Evolutionary conservation across 2,113 vertebrate genomes (phyloP).

Genomic region (Lagopus leucura): DNA sequence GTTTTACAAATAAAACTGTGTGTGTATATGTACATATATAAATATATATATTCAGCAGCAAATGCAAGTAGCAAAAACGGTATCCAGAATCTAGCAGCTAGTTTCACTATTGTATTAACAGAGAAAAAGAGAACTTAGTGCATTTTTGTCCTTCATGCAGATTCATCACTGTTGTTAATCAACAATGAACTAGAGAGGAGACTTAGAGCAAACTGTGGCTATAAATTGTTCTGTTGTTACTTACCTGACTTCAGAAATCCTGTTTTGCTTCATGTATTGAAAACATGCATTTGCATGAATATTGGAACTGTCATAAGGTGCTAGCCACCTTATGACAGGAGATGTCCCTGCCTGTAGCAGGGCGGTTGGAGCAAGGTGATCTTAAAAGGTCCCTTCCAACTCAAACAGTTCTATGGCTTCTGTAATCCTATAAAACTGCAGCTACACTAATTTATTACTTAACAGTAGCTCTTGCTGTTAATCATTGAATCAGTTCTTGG

Average conservation of each 20-base stretch:
- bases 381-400: no score
- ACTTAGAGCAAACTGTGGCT: not conserved
- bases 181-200: not conserved
- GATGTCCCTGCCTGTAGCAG: no score
- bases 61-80: not conserved
- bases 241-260: not conserved
- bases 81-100: not conserved
- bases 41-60: not conserved
- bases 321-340: no score
- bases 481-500: not conserved
- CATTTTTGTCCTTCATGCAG: not conserved
- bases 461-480: constrained; percentile 25
- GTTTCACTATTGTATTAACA: not conserved
- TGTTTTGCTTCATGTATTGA: not conserved
- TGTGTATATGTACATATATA: no score
- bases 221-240: not conserved
- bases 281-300: not conserved
- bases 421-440: not conserved
- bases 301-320: not conserved
- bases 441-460: constrained; percentile 24
- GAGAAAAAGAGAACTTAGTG: not conserved
- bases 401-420: no score
- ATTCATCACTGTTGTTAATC: not conserved
- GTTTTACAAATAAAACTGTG: not conserved
- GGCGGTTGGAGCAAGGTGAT: no score